A percentile compares a stretch with the other conserved stretches of the same genome.
These are phyloP conservation scores for Neotragus moschatus DNA, from an alignment of 2,113 vertebrate species.

Conservation along the genomic window DNA sequence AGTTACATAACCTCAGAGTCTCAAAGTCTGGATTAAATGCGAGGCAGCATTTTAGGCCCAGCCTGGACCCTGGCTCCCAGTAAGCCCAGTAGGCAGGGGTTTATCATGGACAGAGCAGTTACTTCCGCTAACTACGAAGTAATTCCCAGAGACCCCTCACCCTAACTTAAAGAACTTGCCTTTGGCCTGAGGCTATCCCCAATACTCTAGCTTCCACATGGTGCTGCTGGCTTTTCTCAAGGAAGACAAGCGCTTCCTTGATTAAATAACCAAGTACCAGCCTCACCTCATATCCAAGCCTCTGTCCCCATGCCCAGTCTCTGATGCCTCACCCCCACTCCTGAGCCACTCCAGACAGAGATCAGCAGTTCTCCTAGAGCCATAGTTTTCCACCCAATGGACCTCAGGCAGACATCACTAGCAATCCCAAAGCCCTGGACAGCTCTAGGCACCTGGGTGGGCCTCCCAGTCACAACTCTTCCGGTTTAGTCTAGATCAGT, in stretches of 20 bases:
- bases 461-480: not conserved
- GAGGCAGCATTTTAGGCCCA: not conserved
- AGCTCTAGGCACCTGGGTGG: not conserved
- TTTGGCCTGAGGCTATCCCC: not conserved
- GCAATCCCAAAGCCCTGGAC: not conserved
- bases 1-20: not conserved
- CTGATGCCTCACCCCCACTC: not conserved
- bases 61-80: not conserved
- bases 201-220: not conserved
- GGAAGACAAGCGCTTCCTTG: not conserved
- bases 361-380: not conserved
- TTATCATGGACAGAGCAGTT: not conserved
- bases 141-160: not conserved
- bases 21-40: not conserved
- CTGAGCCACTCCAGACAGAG: not conserved
- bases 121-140: not conserved
- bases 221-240: not conserved
- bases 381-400: not conserved
- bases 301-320: not conserved
- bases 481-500: not conserved
- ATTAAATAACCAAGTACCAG: not conserved
- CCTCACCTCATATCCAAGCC: not conserved
- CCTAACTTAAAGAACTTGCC: not conserved
- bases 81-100: not conserved
- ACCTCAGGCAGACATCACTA: not conserved